A percentile compares a stretch with the other conserved stretches of the same genome.
Conservation (phyloP, 2,888 invertebrate species). For the Stenodema calcarata region DNA sequence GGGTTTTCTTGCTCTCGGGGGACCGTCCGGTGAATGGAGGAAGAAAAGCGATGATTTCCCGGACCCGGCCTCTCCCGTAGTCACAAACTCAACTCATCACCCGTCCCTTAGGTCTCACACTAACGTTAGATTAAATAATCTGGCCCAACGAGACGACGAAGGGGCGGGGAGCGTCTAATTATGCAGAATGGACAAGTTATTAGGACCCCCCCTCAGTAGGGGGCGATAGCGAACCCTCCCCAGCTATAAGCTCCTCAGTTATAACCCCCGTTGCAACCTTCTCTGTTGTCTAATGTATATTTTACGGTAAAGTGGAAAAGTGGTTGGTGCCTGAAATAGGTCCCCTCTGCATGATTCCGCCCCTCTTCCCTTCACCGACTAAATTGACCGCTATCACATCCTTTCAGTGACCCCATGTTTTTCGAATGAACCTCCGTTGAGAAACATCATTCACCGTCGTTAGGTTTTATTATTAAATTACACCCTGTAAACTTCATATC, state of each 20-base stretch:
- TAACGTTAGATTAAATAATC: slow-evolving; percentile 45
- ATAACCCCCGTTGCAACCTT: neutral
- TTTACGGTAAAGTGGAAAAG: slow-evolving; percentile 9
- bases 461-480: neutral
- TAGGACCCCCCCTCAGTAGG: neutral
- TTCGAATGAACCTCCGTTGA: neutral
- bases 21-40: slow-evolving; percentile 11
- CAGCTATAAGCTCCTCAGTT: neutral
- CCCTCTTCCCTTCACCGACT: neutral
- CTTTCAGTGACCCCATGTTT: neutral
- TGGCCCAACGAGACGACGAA: neutral
- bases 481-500: no score
- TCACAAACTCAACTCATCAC: neutral
- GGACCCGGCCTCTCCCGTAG: neutral
- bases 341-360: neutral
- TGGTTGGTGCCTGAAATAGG: neutral
- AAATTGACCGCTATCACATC: neutral
- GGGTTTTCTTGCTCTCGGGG: neutral
- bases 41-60: slow-evolving; percentile 47
- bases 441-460: neutral
- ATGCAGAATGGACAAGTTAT: slow-evolving; percentile 45
- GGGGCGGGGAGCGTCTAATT: slow-evolving; percentile 12
- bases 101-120: slow-evolving; percentile 16
- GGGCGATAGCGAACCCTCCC: neutral
- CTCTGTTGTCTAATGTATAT: slow-evolving; percentile 23